Evolutionary conservation across 2,113 vertebrate species (phyloP).

Genomic region (Athene noctua): DNA sequence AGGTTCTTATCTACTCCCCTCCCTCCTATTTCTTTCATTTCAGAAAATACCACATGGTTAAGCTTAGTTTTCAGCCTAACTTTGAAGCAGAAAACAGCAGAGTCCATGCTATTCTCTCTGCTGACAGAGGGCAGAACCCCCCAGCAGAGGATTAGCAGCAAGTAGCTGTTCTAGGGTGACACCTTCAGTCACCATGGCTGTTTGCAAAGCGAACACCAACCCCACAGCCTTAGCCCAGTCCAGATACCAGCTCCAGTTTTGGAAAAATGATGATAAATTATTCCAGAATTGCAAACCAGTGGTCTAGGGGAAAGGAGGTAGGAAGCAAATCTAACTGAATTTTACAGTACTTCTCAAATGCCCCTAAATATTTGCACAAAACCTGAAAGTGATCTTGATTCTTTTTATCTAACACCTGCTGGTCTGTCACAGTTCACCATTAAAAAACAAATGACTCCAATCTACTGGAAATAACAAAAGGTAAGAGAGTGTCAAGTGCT

Average conservation of each 20-base stretch:
- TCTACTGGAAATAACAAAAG: slow-evolving; percentile 58
- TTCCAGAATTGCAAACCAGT: neutral
- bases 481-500: slow-evolving; percentile 49
- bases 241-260: neutral
- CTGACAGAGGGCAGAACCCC: neutral
- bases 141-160: neutral
- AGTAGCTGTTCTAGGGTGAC: neutral
- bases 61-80: neutral
- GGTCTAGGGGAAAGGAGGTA: neutral
- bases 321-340: slow-evolving; percentile 39
- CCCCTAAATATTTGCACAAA: slow-evolving; percentile 26
- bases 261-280: neutral
- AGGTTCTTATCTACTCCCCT: neutral
- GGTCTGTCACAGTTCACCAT: slow-evolving; percentile 20
- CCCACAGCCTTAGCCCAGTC: neutral
- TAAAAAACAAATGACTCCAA: slow-evolving; percentile 23
- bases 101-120: neutral
- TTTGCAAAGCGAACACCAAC: neutral
- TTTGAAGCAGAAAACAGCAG: neutral
- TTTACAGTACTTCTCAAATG: slow-evolving; percentile 10
- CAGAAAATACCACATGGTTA: neutral
- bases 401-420: slow-evolving; percentile 36
- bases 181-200: neutral
- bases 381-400: neutral
- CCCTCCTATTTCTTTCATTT: neutral